Conservation (phyloP, 2,113 vertebrate species). For the Eonycteris spelaea region DNA sequence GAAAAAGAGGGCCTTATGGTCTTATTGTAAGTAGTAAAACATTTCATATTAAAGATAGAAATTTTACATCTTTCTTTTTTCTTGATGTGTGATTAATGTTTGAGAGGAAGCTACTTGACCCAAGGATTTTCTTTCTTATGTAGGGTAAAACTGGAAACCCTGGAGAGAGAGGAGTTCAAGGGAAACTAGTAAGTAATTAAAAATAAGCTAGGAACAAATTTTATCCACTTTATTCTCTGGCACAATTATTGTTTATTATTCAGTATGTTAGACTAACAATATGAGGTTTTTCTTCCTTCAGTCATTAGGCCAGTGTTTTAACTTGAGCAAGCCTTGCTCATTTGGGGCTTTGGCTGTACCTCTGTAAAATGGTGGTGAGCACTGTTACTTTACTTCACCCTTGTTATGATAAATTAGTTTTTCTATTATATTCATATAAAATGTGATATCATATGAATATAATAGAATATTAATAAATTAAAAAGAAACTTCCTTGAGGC, state of each 20-base stretch:
- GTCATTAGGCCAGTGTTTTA: not conserved
- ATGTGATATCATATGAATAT: not conserved
- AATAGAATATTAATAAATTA: not conserved
- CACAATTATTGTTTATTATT: not conserved
- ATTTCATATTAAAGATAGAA: not conserved
- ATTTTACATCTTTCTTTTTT: not conserved
- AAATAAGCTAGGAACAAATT: not conserved
- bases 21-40: constrained; percentile 88
- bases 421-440: not conserved
- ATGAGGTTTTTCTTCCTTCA: not conserved
- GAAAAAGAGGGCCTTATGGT: constrained; percentile 89
- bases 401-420: not conserved
- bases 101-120: not conserved
- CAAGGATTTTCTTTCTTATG: constrained; percentile 58
- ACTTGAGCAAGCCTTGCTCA: not conserved
- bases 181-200: constrained; percentile 87
- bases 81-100: constrained; percentile 13
- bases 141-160: constrained; percentile 93
- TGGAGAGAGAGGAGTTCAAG: constrained; percentile 90
- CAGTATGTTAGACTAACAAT: not conserved
- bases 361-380: not conserved
- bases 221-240: not conserved
- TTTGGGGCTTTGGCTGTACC: not conserved
- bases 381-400: not conserved
- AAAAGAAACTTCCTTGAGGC: not conserved